Evolutionary conservation across 2,797 vertebrate genomes (phyloP), one percentile per base, ranked within the genome.

Genomic region (Ataeniobius toweri): DNA sequence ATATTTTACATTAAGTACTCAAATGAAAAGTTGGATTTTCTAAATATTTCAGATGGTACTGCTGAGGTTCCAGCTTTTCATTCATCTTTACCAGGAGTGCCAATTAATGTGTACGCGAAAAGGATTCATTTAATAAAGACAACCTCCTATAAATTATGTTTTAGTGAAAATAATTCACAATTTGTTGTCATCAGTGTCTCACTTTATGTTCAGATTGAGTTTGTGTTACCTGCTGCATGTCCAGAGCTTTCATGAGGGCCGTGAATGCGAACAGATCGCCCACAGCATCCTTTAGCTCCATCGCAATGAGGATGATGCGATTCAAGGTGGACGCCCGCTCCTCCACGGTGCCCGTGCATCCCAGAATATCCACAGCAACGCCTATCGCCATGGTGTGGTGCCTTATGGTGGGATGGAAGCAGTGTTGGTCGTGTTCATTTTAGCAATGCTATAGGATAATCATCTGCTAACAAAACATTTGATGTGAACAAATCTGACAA

Each of bases 231-330:
- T 99, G 98, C 20, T 97, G 97, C 96, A 99, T 96, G 90, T 99
- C 97, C 88, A 99, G 94, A n/a, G 98, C 98, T 90, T 98, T 99
- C 98, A 99, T 99, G 91, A 99, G 89, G 44, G 98, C 97, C 0
- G 98, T 97, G 93, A 99, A 99, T 0, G 97, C 97, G 6, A 97
- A 99, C 88, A 99, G 93, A 90, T 99, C 97, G n/a, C 98, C 98
- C 93, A 99, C 94, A 0, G 95, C 80, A 80, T 98, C 97, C 90
- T 98, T 99, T 84, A 99, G 95, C 85, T 98, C 98, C 91, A 97
- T 86, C 0, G 98, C 97, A 0, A 99, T 97, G 83, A 97, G 96
- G 89, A 99, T 97, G 90, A 99, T 96, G 80, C 96, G 97, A 77
- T 98, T 96, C 70, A 99, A 90, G 0, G 98, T 97, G 72, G 96